phyloP scores from a whole-genome alignment of 2,888 invertebrate genomes.

The Mesochorus sp. region DNA sequence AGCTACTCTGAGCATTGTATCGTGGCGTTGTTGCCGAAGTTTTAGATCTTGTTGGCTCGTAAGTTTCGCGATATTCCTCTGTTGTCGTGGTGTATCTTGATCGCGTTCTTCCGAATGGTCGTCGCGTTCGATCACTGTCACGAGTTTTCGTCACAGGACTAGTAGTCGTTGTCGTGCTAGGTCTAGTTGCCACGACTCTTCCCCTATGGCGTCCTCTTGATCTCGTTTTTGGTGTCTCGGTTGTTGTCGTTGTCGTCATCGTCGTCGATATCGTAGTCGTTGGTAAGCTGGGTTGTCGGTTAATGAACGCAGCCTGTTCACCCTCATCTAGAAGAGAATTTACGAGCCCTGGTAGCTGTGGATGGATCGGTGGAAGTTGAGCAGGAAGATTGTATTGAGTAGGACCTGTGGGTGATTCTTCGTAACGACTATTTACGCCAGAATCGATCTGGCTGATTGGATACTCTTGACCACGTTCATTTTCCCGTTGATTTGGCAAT shows the following conservation, averaged over 20 bases:
- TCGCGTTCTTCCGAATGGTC: conserved; percentile 76
- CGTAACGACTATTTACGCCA: conserved; percentile 59
- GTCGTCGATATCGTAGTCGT: conserved; percentile 69
- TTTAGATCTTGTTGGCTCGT: conserved; percentile 75
- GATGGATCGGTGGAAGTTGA: conserved; percentile 84
- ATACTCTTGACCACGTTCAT: conserved; percentile 61
- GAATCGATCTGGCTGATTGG: conserved; percentile 64
- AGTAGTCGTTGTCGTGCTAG: conserved; percentile 71
- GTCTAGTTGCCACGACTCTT: conserved; percentile 69
- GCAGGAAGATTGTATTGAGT: conserved; percentile 84
- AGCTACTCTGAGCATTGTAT: conserved; percentile 63
- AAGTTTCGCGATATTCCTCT: conserved; percentile 76
- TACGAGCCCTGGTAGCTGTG: conserved; percentile 85
- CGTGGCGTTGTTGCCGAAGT: conserved; percentile 71
- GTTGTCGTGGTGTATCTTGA: conserved; percentile 76
- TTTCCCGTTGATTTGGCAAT: conserved; percentile 57
- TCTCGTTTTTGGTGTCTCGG: conserved; percentile 71
- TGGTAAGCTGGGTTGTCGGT: conserved; percentile 54
- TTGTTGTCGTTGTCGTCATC: conserved; percentile 68
- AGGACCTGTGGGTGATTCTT: conserved; percentile 70
- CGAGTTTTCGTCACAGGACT: conserved; percentile 64
- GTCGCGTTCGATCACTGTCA: conserved; percentile 71
- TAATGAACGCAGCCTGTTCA: conserved; percentile 56
- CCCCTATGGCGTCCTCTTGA: conserved; percentile 67
- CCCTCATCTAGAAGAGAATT: conserved; percentile 85